Evolutionary conservation across 2,888 invertebrate species (phyloP), one percentile per base, ranked within the genome.

Genomic region (Craniophora ligustri): DNA sequence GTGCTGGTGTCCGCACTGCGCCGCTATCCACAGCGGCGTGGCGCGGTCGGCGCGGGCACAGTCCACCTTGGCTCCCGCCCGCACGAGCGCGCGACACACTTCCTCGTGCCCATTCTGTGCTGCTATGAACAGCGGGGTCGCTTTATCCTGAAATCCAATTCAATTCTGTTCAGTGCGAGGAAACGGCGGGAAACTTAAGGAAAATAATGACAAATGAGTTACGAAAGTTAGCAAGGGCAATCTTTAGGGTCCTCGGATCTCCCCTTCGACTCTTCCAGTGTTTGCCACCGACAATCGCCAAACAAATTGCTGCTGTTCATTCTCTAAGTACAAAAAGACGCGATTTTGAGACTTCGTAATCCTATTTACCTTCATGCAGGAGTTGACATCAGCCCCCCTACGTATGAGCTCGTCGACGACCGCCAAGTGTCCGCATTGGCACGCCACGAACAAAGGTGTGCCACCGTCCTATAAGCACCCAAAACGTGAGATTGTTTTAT

Each of bases 61-160:
- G 85, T 98, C 97, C 34, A 95, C 94, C 49, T 94, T 91, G 0
- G 98, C 98, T 28, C 97, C 97, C 39, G 95, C 95, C 4, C 94
- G 91, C 62, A 98, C 82, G 47, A 99, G 94, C 72, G 96, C 94
- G 50, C 95, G 94, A 60, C 97, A 94, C 68, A 97, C 96, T 11
- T 96, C 96, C 69, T 96, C 94, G 91, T 99, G 98, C 0, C 98
- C 98, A 91, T 98, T 98, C 94, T 99, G 98, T 2, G 98, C 96
- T 3, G 98, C 97, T 65, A 99, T 98, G 91, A 98, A 98, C 60
- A 98, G 94, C 0, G 98, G 97, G 0, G 97, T 98, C 5, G 98
- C 98, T 50, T 96, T 96, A 88, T 99, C 98, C 98, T 98, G 87
- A 3, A 72, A 56, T 7, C 0, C 11, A 10, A 5, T 8, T 21